Evolutionary conservation across 1,140 invertebrate genomes (phyloP), one percentile per base, ranked within the genome.

Genomic region (Caenorhabditis remanei): DNA sequence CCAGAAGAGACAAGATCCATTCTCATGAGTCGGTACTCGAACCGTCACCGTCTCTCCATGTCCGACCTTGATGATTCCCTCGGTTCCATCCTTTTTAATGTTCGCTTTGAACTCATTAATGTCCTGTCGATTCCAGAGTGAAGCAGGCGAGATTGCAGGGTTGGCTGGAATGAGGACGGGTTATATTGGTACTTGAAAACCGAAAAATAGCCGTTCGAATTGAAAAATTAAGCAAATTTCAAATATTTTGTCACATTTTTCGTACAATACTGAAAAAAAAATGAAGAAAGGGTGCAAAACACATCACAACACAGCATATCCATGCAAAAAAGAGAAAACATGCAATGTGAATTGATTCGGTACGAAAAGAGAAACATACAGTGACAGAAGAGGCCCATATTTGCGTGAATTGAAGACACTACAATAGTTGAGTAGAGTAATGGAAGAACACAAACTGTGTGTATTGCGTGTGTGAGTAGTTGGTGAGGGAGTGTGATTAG

Each of bases 11-110:
- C 96, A 96, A 1, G 95, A 95, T 0, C 98, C 98, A 91, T 97
- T 96, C 89, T 96, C 95, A 93, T 99, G 97, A 0, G 98, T 99
- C 19, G 98, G 98, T 41, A 99, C 98, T 85, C 98, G 94, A 1
- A 99, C 94, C 53, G 98, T 99, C 8, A 99, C 96, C 8, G 96
- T 98, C 94, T 99, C 98, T 13, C 98, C 98, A 93, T 99, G 98
- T 0, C 96, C 97, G 71, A 99, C 96, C 92, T 96, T 96, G 87
- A 98, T 96, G n/a, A 97, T 95, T 1, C 97, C 96, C 93, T 99
- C 97, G 41, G 96, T 96, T 56, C 95, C 95, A 90, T 97, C 96
- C 90, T 95, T 95, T 75, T 90, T 89, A 61, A 93, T 90, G 56
- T 90, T 90, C 40, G 92, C 91, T 93, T 99, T 99, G 93, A 99